Base-by-base conservation (phyloP, 1,140 invertebrate genomes). In the Arctopsyche grandis region DNA sequence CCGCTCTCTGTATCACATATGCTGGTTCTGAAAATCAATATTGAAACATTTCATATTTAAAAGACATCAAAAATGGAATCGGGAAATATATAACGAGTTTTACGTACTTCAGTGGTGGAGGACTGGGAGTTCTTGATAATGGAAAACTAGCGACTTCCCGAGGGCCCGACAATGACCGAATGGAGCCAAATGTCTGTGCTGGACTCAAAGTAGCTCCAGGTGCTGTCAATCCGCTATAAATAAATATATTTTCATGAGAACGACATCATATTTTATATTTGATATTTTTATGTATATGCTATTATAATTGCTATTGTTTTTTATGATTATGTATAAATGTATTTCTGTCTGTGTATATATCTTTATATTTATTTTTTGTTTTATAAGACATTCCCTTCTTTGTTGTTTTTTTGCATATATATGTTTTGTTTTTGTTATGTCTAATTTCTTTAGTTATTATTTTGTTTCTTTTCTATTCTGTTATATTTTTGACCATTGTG, bases 71-170 rank as follows among this genome's bases (percentile, higher is more conserved):
- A 4, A 21, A 3, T 22, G 16, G 16, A 26, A 4, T 10, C 10
- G 1, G 7, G 7, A 58, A 58, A 16, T 58, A 58, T 4, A 4
- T 58, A n/a, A 58, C 14, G 58, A 1, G 21, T 12, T 66, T 66
- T 16, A 24, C 77, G 79, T 81, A 91, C 90, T 88, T 90, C 46
- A 86, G 87, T 29, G 91, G 91, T 14, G 92, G 92, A 56, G 93
- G 93, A 73, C 92, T 92, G 5, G 92, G 92, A 43, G 92, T 93
- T 66, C 93, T 89, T 16, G 93, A 93, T n/a, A 93, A 84, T 16
- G 93, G 93, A 83, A 94, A 94, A 84, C 93, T 94, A 78, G 93
- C 93, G n/a, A 94, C 92, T 85, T 94, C 93, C 80, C 92, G 88
- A 14, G 91, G 91, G 81, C 92, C 91, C 0, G 92, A 91, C 74